phyloP scores from a whole-genome alignment of 2,797 vertebrate species.

The Enteromius radiatus region DNA sequence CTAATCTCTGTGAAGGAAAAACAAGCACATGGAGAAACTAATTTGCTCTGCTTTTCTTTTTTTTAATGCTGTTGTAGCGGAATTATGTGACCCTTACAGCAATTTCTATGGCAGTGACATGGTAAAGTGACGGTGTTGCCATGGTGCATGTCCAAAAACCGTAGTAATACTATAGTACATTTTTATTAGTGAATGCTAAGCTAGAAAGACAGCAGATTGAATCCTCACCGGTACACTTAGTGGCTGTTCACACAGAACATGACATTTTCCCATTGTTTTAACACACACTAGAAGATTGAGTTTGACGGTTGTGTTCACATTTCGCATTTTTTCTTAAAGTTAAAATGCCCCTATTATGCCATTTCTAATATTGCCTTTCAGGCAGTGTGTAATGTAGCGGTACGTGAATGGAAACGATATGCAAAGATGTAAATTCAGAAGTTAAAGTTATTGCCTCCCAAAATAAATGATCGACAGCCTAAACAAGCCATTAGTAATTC shows the following conservation, averaged over 20 bases:
- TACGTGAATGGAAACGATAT: too few species aligned
- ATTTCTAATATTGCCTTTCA: too few species aligned
- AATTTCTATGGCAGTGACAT: too few species aligned
- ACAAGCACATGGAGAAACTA: constrained; percentile 1
- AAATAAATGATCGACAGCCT: too few species aligned
- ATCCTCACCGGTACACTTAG: neutral
- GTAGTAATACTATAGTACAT: neutral
- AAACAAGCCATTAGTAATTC: too few species aligned
- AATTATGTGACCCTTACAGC: constrained; percentile 8
- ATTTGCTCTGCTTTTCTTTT: constrained; percentile 20
- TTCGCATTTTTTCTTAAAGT: neutral
- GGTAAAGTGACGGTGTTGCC: neutral
- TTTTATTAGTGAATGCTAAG: neutral
- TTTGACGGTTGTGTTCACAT: neutral
- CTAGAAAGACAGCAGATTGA: neutral
- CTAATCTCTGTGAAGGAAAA: constrained; percentile 34
- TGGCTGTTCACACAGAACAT: neutral
- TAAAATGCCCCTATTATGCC: neutral
- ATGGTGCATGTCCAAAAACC: neutral
- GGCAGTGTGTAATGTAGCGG: too few species aligned
- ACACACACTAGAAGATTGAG: neutral
- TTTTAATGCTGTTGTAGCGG: neutral
- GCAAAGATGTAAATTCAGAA: too few species aligned
- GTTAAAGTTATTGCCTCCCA: too few species aligned
- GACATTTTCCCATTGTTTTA: neutral